Percentiles rank a stretch among this genome's conserved stretches.
Conservation (phyloP, 2,113 vertebrate genomes). For the Atlantisia rogersi region DNA sequence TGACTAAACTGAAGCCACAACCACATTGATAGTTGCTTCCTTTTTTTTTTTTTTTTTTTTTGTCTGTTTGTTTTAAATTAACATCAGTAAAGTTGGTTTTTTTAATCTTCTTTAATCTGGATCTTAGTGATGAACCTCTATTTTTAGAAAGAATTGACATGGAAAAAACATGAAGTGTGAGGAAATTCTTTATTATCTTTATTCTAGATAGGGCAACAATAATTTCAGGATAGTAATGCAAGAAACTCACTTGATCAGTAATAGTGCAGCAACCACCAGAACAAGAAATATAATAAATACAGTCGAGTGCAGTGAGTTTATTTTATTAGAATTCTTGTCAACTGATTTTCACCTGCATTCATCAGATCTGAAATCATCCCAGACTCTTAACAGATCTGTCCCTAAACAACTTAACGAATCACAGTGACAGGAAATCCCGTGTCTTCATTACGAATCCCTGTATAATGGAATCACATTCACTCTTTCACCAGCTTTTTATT, state of each 20-base stretch:
- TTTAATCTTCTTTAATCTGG: not conserved
- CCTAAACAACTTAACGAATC: not conserved
- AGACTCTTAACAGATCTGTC: not conserved
- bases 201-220: not conserved
- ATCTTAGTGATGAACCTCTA: not conserved
- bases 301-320: not conserved
- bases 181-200: not conserved
- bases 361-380: not conserved
- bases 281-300: not conserved
- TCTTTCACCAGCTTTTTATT: conserved; percentile 13
- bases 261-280: not conserved
- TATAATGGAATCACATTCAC: not conserved
- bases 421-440: not conserved
- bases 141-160: not conserved
- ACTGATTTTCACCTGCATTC: not conserved
- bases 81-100: not conserved
- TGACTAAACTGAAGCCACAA: not conserved
- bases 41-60: not conserved
- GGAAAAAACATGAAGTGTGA: not conserved
- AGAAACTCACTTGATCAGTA: not conserved
- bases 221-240: not conserved
- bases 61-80: not conserved
- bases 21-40: not conserved
- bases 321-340: not conserved
- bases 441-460: not conserved